Evolutionary conservation across 2,888 invertebrate genomes (phyloP).

Genomic region (Crioceris asparagi): DNA sequence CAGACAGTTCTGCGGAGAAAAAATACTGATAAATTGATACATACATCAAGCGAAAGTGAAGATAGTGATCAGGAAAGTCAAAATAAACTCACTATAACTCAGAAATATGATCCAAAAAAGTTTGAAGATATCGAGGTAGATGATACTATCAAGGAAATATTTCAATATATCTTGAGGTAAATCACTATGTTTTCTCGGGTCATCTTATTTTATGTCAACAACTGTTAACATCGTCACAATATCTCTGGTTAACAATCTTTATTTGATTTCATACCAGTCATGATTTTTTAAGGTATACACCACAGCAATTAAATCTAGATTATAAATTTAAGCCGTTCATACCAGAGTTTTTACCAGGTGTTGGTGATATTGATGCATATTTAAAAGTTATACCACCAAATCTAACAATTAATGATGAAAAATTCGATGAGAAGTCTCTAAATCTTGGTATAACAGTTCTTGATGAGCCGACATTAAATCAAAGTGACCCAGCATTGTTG

Average conservation of each 20-base stretch:
- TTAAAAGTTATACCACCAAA: conserved; percentile 86
- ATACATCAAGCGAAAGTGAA: conserved; percentile 22
- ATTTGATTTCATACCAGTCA: no score
- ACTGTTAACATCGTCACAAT: neutral
- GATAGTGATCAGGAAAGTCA: conserved; percentile 30
- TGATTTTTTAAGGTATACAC: conserved; percentile 78
- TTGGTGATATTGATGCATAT: conserved; percentile 98
- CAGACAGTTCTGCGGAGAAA: conserved; percentile 18
- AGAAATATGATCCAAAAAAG: conserved; percentile 69
- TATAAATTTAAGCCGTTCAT: conserved; percentile 88
- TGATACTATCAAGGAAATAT: conserved; percentile 80
- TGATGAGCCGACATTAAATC: conserved; percentile 91
- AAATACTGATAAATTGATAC: conserved; percentile 8
- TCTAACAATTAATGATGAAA: conserved; percentile 34
- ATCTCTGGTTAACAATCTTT: no score
- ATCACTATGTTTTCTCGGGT: conserved; percentile 1
- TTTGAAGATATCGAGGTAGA: conserved; percentile 75
- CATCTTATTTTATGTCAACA: conserved; percentile 2
- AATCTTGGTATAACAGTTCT: conserved; percentile 61
- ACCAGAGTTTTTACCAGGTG: conserved; percentile 94
- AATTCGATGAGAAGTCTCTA: conserved; percentile 24
- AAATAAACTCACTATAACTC: conserved; percentile 26
- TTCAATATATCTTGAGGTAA: conserved; percentile 83
- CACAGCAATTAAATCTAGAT: conserved; percentile 82
- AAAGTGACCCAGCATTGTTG: conserved; percentile 90